Evolutionary conservation across 2,113 vertebrate genomes (phyloP), one percentile per base, ranked within the genome.

Genomic region (Scomber japonicus): DNA sequence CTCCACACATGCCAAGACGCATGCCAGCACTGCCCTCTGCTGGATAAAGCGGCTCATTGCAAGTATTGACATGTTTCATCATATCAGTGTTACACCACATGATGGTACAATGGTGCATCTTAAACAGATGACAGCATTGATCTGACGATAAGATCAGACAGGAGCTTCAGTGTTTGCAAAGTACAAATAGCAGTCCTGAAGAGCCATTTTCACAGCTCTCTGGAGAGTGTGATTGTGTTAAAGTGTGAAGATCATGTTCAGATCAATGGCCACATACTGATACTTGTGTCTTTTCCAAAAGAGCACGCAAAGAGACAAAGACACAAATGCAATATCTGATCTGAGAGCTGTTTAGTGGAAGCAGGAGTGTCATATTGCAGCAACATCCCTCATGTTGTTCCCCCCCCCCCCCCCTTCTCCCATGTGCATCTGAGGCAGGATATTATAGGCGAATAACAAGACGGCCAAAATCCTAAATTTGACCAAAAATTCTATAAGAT

Each of bases 21-120:
- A 53, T 61, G 62, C 0, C 48, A 14, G 54, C 12, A 71, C 80
- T 71, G 85, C 86, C 88, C 88, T 85, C 93, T 93, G 75, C 14
- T 80, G 93, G 87, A 45, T 0, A 0, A 0, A 0, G 1, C 0
- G 0, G 9, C 24, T 68, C 30, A 77, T 76, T 71, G 60, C 91
- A 80, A 0, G 55, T 1, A 5, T 3, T 10, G 44, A 11, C 30
- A 0, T 56, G 48, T n/a, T 68, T 0, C 40, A 27, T 56, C 14
- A 46, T 8, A 2, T 15, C 61, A 16, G 5, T 8, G 68, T 55
- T 48, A 49, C 16, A 15, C 66, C 71, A 55, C 79, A 30, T 44
- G 63, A 64, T 45, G 61, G 7, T 46, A 51, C 13, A 13, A 11
- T 62, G 44, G 59, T 56, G 80, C 60, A 14, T 67, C 57, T 54